Evolutionary conservation across 1,140 invertebrate species (phyloP), one percentile per base, ranked within the genome.

Genomic region (Drosophila kepulauana): DNA sequence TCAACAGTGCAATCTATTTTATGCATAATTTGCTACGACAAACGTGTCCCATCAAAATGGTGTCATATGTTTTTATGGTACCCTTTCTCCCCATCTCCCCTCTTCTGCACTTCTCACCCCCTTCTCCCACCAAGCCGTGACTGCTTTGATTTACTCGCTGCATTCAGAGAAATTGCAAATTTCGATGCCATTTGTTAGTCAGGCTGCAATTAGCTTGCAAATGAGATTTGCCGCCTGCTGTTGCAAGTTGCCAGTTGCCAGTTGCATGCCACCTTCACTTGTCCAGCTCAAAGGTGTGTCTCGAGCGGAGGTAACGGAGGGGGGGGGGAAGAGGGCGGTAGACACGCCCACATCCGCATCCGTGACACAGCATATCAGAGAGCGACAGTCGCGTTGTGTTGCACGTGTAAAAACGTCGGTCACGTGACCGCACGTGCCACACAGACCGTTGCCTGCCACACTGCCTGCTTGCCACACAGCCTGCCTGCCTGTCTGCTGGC

Each of bases 51-150:
- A 70, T 79, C 79, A 77, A 82, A 87, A 87, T 87, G 79, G 79
- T 86, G 82, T 86, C 82, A 86, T 86, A 87, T 86, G 82, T 82
- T 86, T 82, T 87, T 87, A 86, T 86, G 68, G 57, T 46, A 51
- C 13, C 15, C 45, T 11, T 11, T 11, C 8, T 4, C 41, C 41
- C 4, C 4, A 10, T 20, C 20, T 25, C 20, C 20, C 3, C 43
- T 4, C 25, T 2, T 1, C 16, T 35, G 25, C 4, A 13, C 38
- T 11, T 35, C 52, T 25, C 7, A 43, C n/a, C 20, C 20, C 20
- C 20, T 25, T 25, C 20, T 25, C 20, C 20, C 20, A 25, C 3
- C 20, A 3, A 25, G 20, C 20, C 20, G 20, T 25, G 20, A 25
- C 20, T 25, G 20, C 20, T 64, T 71, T 71, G 68, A 64, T 64